Evolutionary conservation across 2,888 invertebrate species (phyloP), one percentile per base, ranked within the genome.

Genomic region (Caenorhabditis uteleia): DNA sequence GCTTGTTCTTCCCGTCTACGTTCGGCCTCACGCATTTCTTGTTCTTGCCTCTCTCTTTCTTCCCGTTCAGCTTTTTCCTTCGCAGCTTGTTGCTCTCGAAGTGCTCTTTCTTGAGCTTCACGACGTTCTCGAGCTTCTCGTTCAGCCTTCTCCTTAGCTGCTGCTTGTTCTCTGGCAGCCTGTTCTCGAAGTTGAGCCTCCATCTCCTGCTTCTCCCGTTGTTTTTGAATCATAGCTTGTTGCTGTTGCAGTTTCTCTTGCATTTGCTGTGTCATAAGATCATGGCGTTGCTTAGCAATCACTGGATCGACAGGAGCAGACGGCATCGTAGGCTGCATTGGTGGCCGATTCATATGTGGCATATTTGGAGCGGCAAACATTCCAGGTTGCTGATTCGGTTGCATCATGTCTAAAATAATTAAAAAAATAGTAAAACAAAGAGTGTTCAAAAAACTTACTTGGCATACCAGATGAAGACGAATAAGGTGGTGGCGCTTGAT

Each of bases 91-190:
- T 84, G 74, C 85, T 85, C 73, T 85, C 85, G 84, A 71, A 73
- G 38, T 29, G 21, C 94, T 94, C 94, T 83, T 94, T 94, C 84
- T 93, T 94, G 54, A 91, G 90, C 56, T 94, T 85, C 0, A 92
- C 92, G 85, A 92, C 93, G 58, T 89, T 57, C 55, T 7, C 34
- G 75, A 98, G 87, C 1, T 95, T 95, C 39, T 90, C 90, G 88
- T 97, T 93, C 84, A 33, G 7, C 5, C 34, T n/a, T 34, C n/a
- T 34, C 14, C n/a, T 7, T 5, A 5, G 34, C 8, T 34, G 34
- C 29, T 12, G 29, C 29, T 12, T 29, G 29, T 12, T 6, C 29
- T 29, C 12, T 6, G 12, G 29, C 29, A 29, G n/a, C n/a, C n/a
- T n/a, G n/a, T n/a, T n/a, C n/a, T n/a, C n/a, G n/a, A n/a, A n/a